Conservation (phyloP, 2,113 vertebrate species). For the Alligator sinensis region DNA sequence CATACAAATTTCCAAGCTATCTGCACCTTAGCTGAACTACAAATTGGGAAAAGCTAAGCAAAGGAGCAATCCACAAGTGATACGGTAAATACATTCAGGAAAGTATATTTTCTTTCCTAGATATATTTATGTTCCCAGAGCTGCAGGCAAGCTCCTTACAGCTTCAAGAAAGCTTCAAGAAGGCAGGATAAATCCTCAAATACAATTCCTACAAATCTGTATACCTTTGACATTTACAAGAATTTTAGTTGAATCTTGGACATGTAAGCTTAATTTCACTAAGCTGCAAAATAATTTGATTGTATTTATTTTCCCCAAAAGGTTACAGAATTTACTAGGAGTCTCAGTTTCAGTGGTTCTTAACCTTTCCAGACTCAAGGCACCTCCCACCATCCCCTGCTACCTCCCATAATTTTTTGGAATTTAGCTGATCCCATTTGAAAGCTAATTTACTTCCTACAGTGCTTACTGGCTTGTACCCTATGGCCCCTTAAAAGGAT, state of each 20-base stretch:
- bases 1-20: neutral
- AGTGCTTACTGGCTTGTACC: too few relatives aligned
- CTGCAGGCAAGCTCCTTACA: neutral
- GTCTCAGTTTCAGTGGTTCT: too few relatives aligned
- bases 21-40: neutral
- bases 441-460: too few relatives aligned
- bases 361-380: too few relatives aligned
- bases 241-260: neutral
- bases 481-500: too few relatives aligned
- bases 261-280: neutral
- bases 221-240: neutral
- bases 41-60: neutral
- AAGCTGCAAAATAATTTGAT: neutral
- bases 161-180: neutral
- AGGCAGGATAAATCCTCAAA: neutral
- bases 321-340: neutral
- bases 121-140: neutral
- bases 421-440: too few relatives aligned
- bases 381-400: too few relatives aligned
- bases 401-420: too few relatives aligned
- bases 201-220: neutral
- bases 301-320: conserved; percentile 14
- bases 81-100: neutral
- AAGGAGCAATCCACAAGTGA: neutral
- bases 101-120: neutral